Conservation (phyloP, 2,797 vertebrate genomes). For the Gephyroberyx darwinii region DNA sequence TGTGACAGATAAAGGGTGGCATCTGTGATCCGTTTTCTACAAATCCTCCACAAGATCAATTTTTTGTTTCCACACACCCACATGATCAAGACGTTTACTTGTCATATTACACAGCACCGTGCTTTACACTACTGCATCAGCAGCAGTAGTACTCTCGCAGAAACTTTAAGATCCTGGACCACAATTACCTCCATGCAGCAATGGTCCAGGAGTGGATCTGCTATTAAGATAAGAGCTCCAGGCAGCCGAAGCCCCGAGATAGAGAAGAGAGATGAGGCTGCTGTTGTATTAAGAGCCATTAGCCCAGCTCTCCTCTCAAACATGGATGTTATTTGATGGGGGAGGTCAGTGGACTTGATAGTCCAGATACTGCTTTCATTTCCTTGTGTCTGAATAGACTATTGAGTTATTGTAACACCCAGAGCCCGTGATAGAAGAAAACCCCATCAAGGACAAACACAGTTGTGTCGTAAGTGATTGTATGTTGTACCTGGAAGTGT, state of each 20-base stretch:
- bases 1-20: not conserved
- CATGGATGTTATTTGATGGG: slow-evolving; percentile 2
- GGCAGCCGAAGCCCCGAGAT: slow-evolving; percentile 37
- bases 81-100: slow-evolving; percentile 43
- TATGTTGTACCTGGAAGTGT: slow-evolving; percentile 21
- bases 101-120: slow-evolving; percentile 27
- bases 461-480: slow-evolving; percentile 26
- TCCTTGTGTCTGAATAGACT: slow-evolving; percentile 41
- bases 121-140: slow-evolving; percentile 20
- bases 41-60: not conserved
- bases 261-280: slow-evolving; percentile 41
- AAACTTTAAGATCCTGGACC: slow-evolving; percentile 40
- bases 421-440: slow-evolving; percentile 6
- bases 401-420: slow-evolving; percentile 26
- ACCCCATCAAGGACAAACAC: slow-evolving; percentile 50
- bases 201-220: slow-evolving; percentile 53
- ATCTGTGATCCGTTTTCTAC: not conserved
- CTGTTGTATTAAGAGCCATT: slow-evolving; percentile 52
- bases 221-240: slow-evolving; percentile 60
- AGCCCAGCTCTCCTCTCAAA: slow-evolving; percentile 44
- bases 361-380: slow-evolving; percentile 48
- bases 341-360: slow-evolving; percentile 25
- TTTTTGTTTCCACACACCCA: slow-evolving; percentile 9
- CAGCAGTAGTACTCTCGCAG: slow-evolving; percentile 36
- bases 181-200: slow-evolving; percentile 32